Evolutionary conservation across 2,888 invertebrate species (phyloP).

Genomic region (Pseudococcus viburni): DNA sequence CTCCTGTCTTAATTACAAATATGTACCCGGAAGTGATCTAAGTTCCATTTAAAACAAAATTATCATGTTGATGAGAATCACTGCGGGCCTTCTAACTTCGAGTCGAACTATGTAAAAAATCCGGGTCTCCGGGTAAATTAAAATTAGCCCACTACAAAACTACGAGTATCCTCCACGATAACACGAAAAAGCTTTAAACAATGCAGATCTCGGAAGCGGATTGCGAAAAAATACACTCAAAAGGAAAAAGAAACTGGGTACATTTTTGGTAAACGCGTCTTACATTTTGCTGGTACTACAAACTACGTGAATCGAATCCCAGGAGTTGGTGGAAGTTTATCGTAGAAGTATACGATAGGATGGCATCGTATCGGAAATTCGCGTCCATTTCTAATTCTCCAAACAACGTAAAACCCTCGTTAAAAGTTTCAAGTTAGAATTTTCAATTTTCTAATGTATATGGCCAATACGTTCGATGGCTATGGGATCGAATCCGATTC

Average conservation of each 20-base stretch:
- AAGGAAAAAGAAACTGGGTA: background rate
- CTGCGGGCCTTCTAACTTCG: background rate
- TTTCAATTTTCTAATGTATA: slow-evolving; percentile 47
- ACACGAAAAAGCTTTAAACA: slow-evolving; percentile 14
- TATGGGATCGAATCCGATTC: background rate
- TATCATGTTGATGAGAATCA: background rate
- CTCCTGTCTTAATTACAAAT: background rate
- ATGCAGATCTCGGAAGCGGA: background rate
- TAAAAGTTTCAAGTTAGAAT: slow-evolving; percentile 36
- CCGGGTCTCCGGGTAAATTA: background rate
- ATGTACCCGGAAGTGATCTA: background rate
- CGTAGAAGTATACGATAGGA: background rate
- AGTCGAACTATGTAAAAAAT: background rate
- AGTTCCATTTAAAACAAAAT: background rate
- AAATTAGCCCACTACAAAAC: background rate
- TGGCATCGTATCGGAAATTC: background rate
- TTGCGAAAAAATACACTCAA: background rate
- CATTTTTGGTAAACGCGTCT: slow-evolving; percentile 1
- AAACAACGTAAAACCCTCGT: slow-evolving; percentile 37
- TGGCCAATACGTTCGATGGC: background rate
- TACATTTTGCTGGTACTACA: background rate
- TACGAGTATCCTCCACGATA: background rate
- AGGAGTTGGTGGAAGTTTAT: slow-evolving; percentile 42
- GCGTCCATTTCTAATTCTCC: slow-evolving; percentile 38
- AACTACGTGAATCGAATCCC: slow-evolving; percentile 47